Percentiles rank a stretch among this genome's conserved stretches.
Conservation (phyloP, 23 tunicate species). For the Halocynthia roretzi region DNA sequence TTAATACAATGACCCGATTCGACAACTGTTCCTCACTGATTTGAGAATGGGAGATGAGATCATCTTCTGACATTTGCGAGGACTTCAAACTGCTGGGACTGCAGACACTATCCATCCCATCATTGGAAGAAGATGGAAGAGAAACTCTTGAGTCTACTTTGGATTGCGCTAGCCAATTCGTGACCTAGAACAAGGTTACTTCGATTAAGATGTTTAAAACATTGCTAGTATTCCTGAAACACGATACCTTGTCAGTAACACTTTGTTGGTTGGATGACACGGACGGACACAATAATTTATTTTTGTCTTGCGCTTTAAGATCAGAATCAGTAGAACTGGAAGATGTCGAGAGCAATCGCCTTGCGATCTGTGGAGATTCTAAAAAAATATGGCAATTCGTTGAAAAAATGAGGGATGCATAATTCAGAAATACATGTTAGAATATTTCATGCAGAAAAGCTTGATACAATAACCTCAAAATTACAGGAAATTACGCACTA, state of each 20-base stretch:
- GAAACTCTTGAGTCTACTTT: no score
- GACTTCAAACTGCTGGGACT: no score
- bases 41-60: conserved; percentile 6
- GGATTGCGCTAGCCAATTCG: not conserved
- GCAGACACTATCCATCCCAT: no score
- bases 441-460: no score
- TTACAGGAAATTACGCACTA: no score
- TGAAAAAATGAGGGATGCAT: no score
- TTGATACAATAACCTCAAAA: no score
- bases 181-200: not conserved
- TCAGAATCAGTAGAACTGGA: not conserved
- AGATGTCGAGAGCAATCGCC: not conserved
- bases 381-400: not conserved
- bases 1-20: not conserved
- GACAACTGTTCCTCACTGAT: not conserved
- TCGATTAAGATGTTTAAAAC: not conserved
- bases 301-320: not conserved
- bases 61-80: conserved; percentile 1
- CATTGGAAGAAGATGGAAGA: no score
- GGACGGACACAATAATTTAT: not conserved
- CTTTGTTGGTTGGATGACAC: conserved; percentile 3
- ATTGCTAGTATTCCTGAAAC: not conserved
- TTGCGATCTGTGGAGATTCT: not conserved
- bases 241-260: conserved; percentile 6
- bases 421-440: no score